Evolutionary conservation across 1,140 invertebrate genomes (phyloP).

Genomic region (Bombus vancouverensis): DNA sequence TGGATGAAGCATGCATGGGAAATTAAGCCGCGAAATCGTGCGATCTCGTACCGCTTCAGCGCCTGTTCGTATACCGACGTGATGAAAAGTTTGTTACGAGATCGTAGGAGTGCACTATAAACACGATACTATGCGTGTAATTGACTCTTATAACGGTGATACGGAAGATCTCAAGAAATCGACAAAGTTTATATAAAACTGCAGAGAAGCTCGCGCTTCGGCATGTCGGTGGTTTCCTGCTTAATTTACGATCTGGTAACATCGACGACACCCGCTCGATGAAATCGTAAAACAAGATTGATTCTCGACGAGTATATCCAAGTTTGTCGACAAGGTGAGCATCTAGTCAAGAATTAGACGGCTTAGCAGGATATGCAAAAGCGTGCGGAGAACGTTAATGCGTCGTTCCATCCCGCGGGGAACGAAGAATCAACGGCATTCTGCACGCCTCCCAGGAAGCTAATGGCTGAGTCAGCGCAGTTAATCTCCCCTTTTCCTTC

Average conservation of each 20-base stretch:
- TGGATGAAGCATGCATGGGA: not conserved
- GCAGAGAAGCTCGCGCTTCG: not conserved
- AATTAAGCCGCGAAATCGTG: slow-evolving; percentile 22
- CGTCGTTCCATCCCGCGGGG: not conserved
- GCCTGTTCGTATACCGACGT: too few relatives aligned
- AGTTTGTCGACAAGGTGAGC: not conserved
- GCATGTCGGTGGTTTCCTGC: not conserved
- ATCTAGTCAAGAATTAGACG: slow-evolving; percentile 7
- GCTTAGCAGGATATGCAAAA: slow-evolving; percentile 42
- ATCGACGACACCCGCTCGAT: not conserved
- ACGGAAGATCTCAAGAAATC: not conserved
- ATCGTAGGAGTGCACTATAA: not conserved
- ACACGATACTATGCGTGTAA: not conserved
- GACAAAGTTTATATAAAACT: not conserved
- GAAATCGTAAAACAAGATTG: not conserved
- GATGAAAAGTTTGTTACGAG: not conserved
- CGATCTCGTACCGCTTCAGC: not conserved
- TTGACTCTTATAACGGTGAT: not conserved
- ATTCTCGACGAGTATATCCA: not conserved
- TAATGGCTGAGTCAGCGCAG: slow-evolving; percentile 32
- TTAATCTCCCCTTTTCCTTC: slow-evolving; percentile 14
- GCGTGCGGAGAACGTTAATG: slow-evolving; percentile 28
- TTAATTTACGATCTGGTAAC: not conserved
- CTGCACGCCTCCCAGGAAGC: not conserved
- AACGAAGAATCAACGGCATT: slow-evolving; percentile 15